Base-by-base conservation (phyloP, 2,113 vertebrate species). In the Phrynosoma blainvillii region DNA sequence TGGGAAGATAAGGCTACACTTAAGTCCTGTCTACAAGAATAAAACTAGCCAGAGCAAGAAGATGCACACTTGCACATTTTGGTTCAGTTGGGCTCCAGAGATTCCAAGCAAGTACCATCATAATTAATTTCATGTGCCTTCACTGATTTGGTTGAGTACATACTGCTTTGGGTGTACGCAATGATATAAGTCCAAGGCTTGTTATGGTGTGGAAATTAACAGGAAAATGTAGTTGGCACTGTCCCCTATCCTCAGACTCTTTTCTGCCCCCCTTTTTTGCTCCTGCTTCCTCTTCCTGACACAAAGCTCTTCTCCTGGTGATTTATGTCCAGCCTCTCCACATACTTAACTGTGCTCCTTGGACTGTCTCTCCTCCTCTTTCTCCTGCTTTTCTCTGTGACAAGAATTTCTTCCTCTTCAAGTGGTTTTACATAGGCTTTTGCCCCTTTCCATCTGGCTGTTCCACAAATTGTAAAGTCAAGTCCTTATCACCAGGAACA, bases 391-490 rank as follows among this genome's bases (percentile, higher is more conserved):
- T 70, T 52, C 68, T 87, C 83, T 65, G 66, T 2, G 65, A 27
- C 62, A 86, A 84, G 30, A 18, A 36, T n/a, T 23, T 12, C 40
- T 54, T 5, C 21, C 30, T 30, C 27, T n/a, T 2, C 82, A 73
- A 40, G 18, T n/a, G 70, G 68, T 74, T 54, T 23, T 10, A 54
- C 13, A 25, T 10, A 11, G 30, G 5, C 32, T 30, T 13, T 80
- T 70, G 62, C 6, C 56, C 86, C 80, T 75, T 84, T 52, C 83
- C 52, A 30, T 80, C 30, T 52, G 89, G 32, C 66, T 83, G 1
- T 88, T 87, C 23, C 71, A 36, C 81, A 86, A 84, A 91, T 32
- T 92, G 66, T 85, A 20, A 75, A 86, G 91, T 56, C 36, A 89
- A 86, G 91, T 56, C 36, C 88, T 7, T 47, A 71, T 79, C 21